Base-by-base conservation (phyloP, 1,140 invertebrate species). In the Phenacoccus solenopsis region DNA sequence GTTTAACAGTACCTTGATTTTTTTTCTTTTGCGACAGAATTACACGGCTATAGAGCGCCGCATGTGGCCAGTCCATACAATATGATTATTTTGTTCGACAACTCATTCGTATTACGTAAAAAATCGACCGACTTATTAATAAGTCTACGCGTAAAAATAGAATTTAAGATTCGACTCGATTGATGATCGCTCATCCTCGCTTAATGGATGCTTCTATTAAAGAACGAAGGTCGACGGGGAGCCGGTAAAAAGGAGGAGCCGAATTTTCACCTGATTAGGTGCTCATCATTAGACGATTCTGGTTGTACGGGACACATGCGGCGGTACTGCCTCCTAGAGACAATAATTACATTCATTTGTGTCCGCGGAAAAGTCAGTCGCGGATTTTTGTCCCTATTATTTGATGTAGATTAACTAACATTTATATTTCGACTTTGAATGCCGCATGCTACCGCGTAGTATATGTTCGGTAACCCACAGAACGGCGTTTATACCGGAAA, bases 301-400 rank as follows among this genome's bases (percentile, higher is more conserved):
- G 10, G 16, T 3, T 64, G 16, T 64, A 64, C 9, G 21, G 56
- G 25, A 27, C 59, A 25, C 59, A 64, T 64, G 59, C 59, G 22
- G 59, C 21, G 59, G 2, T 27, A 22, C 25, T 64, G 16, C 59
- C 59, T 64, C 59, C 59, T 64, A 64, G 21, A 64, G 59, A 64
- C 59, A 64, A 64, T 64, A 24, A 64, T 64, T 64, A 64, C 59
- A 27, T 64, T 64, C 59, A 64, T 64, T 64, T 64, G 59, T 64
- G 59, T 64, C 59, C 59, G 25, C 25, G 20, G n/a, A 64, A 64
- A 64, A 64, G 59, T 64, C 59, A 64, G 16, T 5, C 32, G 9
- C n/a, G 9, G 12, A 25, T 64, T 64, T 64, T 64, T 64, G 20
- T 27, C 25, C 25, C 10, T 64, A 24, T 64, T 27, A 13, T 24